These are phyloP conservation scores for Turritopsis rubra DNA, from an alignment of 30 jellyfish, hydroid and myxozoan genomes.

Conservation along the genomic window DNA sequence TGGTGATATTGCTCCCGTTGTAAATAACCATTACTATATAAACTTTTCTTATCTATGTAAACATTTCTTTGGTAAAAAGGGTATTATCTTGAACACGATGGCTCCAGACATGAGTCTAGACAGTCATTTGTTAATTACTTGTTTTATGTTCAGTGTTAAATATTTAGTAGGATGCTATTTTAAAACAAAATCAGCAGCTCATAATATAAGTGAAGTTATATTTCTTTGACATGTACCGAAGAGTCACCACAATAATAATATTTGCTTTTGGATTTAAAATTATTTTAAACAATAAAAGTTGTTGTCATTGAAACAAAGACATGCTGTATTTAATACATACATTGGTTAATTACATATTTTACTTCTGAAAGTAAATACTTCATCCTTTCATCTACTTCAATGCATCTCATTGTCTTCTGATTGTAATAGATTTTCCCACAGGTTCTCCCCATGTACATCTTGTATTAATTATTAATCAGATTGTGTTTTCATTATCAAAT, in stretches of 20 bases:
- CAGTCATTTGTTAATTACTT: neutral
- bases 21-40: no score
- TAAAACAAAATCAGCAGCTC: neutral
- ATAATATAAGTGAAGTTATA: neutral
- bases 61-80: neutral
- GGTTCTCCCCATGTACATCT: conserved; percentile 17
- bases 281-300: neutral
- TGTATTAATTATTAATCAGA: conserved; percentile 8
- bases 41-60: neutral
- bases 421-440: conserved; percentile 6
- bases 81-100: neutral
- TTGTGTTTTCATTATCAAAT: conserved; percentile 16
- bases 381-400: neutral
- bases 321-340: neutral
- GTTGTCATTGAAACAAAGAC: neutral
- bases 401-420: conserved; percentile 8
- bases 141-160: neutral
- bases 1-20: no score
- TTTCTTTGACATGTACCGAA: neutral
- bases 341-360: neutral
- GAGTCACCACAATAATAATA: neutral
- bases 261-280: neutral
- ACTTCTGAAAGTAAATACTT: neutral
- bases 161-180: neutral
- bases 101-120: neutral